A percentile compares a stretch with the other conserved stretches of the same genome.
phyloP scores from a whole-genome alignment of 2,113 vertebrate species.

The Poeciliopsis occidentalis region DNA sequence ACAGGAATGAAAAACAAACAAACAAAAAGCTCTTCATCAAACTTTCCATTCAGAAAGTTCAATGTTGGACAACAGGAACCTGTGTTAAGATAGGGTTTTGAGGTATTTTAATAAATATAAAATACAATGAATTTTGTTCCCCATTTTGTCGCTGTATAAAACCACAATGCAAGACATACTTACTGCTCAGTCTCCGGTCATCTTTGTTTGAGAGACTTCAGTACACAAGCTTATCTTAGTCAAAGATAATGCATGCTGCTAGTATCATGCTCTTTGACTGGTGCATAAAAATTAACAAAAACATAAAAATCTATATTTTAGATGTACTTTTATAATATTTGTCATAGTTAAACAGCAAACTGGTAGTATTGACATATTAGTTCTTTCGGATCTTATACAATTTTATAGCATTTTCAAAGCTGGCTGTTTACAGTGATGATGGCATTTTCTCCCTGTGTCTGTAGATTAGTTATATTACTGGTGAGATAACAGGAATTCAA shows the following conservation, averaged over 20 bases:
- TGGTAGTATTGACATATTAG: background rate
- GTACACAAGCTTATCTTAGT: slow-evolving; percentile 62
- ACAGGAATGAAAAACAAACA: background rate
- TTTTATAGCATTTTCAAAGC: background rate
- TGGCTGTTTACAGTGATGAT: background rate
- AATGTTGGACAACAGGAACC: background rate
- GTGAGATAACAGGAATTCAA: background rate
- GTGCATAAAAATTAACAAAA: background rate
- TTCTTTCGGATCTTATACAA: background rate
- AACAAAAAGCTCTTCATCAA: background rate
- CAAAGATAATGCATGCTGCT: slow-evolving; percentile 18
- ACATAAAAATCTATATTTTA: background rate
- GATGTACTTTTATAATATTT: background rate
- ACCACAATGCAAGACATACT: slow-evolving; percentile 27
- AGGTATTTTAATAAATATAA: background rate
- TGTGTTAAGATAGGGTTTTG: background rate
- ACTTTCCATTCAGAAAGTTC: background rate
- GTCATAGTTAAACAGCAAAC: background rate
- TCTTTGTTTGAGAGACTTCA: slow-evolving; percentile 17
- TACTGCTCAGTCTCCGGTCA: slow-evolving; percentile 40
- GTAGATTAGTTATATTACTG: background rate
- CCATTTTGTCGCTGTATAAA: background rate
- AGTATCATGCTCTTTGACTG: background rate
- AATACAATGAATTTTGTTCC: background rate
- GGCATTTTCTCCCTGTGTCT: background rate